Percentiles rank a stretch among this genome's conserved stretches.
Conservation (phyloP, 2,113 vertebrate species). For the Parotia lawesii region DNA sequence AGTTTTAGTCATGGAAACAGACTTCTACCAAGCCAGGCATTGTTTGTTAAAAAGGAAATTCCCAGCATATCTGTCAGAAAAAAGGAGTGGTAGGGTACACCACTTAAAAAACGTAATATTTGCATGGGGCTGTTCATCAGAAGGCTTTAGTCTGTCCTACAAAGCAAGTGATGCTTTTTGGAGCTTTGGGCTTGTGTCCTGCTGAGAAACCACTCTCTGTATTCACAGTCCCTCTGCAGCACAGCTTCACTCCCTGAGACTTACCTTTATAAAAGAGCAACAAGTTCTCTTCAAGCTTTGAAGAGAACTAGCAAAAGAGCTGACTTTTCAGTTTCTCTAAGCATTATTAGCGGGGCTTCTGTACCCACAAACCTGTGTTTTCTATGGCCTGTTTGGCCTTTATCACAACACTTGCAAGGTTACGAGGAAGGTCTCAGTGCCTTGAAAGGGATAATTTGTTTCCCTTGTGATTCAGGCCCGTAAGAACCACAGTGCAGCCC, state of each 20-base stretch:
- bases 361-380: background rate
- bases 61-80: constrained; percentile 35
- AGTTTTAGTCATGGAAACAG: constrained; percentile 70
- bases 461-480: background rate
- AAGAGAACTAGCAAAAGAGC: background rate
- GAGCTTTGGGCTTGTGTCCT: background rate
- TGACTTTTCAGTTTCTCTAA: background rate
- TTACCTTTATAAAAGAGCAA: background rate
- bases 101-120: background rate
- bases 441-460: background rate
- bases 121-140: background rate
- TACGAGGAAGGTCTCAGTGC: background rate
- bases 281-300: background rate
- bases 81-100: background rate
- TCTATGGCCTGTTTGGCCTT: background rate
- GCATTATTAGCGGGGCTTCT: background rate
- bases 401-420: background rate
- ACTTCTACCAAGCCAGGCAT: constrained; percentile 27
- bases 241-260: background rate
- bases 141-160: background rate
- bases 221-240: background rate
- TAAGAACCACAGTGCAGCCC: background rate
- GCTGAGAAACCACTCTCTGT: background rate
- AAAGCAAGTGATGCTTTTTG: background rate
- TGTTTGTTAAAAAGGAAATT: constrained; percentile 44